phyloP scores from a whole-genome alignment of 2,113 vertebrate genomes.

The Heterocephalus glaber region DNA sequence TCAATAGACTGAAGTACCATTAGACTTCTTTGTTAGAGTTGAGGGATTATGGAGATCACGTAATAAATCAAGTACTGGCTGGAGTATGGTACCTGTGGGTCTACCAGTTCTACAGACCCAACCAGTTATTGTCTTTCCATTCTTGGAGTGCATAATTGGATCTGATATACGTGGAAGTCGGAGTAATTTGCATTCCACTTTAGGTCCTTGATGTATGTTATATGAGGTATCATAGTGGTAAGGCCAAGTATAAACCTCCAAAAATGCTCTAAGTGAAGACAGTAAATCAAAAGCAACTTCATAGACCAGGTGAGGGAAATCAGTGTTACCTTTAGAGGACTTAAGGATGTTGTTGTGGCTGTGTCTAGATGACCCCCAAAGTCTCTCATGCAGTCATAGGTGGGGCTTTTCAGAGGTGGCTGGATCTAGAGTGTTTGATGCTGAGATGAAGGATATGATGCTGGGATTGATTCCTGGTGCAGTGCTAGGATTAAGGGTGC shows the following conservation, averaged over 20 bases:
- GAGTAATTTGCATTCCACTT: not conserved
- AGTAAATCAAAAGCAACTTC: not conserved
- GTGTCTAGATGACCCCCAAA: too few species aligned
- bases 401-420: too few species aligned
- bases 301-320: not conserved
- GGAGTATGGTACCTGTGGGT: not conserved
- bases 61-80: not conserved
- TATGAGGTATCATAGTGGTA: not conserved
- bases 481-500: too few species aligned
- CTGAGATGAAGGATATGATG: too few species aligned
- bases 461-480: too few species aligned
- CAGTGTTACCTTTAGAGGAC: not conserved
- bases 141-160: not conserved
- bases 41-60: not conserved
- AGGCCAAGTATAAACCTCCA: not conserved
- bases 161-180: not conserved
- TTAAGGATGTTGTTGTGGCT: not conserved
- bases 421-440: too few species aligned
- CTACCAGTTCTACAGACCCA: not conserved
- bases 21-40: not conserved
- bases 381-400: too few species aligned
- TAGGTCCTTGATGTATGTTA: not conserved
- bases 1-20: not conserved
- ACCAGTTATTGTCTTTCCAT: not conserved
- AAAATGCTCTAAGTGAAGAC: not conserved